Evolutionary conservation across 1,140 invertebrate species (phyloP).

Genomic region (Saccostrea echinata): DNA sequence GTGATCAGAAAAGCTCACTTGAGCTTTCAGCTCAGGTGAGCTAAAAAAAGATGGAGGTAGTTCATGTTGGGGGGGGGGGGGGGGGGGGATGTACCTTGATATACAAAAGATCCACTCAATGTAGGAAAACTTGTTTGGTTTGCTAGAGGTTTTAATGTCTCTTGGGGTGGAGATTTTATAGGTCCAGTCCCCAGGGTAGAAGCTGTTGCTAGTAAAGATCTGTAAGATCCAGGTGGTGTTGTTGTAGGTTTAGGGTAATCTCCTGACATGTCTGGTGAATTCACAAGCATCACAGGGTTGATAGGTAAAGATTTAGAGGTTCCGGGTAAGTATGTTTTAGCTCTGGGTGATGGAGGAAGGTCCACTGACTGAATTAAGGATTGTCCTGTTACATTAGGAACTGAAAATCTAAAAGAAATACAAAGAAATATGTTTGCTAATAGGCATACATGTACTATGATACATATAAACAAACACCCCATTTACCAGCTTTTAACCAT

Average conservation of each 20-base stretch:
- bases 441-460: too few species aligned
- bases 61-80: too few species aligned
- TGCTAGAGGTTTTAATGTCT: neutral
- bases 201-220: neutral
- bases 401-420: neutral
- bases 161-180: neutral
- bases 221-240: neutral
- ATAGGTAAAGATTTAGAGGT: neutral
- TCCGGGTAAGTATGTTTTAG: slow-evolving; percentile 27
- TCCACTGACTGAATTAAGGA: neutral
- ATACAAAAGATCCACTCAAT: neutral
- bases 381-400: neutral
- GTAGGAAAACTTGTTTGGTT: slow-evolving; percentile 6
- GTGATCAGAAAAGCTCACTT: neutral
- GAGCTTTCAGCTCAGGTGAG: slow-evolving; percentile 18
- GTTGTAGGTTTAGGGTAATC: neutral
- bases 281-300: neutral
- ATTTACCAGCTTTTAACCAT: too few species aligned
- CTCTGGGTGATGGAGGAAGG: neutral
- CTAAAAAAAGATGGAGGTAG: neutral
- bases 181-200: neutral
- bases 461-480: too few species aligned
- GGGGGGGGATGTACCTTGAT: neutral
- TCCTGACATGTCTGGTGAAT: slow-evolving; percentile 8
- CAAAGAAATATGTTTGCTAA: neutral